Evolutionary conservation across 2,888 invertebrate genomes (phyloP).

Genomic region (Gasteruption jaculator): DNA sequence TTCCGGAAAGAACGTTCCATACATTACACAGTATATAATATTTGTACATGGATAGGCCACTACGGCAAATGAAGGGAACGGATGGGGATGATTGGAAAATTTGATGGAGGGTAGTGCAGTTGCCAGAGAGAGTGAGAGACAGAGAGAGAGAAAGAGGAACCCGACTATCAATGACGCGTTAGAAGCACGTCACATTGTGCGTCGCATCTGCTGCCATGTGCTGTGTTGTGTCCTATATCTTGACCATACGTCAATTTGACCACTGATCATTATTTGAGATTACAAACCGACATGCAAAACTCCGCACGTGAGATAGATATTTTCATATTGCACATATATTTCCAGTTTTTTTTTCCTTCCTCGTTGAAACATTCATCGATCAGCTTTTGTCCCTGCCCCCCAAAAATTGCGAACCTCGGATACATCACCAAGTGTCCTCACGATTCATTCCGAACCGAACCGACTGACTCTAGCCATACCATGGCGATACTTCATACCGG

Average conservation of each 20-base stretch:
- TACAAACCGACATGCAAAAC: constrained; percentile 33
- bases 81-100: constrained; percentile 48
- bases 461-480: too few relatives aligned
- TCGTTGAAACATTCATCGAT: too few relatives aligned
- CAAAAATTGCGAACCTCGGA: too few relatives aligned
- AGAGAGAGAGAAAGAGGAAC: constrained; percentile 21
- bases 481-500: too few relatives aligned
- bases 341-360: too few relatives aligned
- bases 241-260: constrained; percentile 44
- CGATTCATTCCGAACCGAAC: too few relatives aligned
- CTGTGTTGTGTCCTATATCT: constrained; percentile 41
- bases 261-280: constrained; percentile 44
- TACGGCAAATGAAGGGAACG: constrained; percentile 43
- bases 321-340: too few relatives aligned
- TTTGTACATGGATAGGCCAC: too few relatives aligned
- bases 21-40: too few relatives aligned
- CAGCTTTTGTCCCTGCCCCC: too few relatives aligned
- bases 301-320: constrained; percentile 28
- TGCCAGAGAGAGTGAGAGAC: constrained; percentile 12
- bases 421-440: too few relatives aligned
- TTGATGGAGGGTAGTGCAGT: constrained; percentile 44
- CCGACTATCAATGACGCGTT: constrained; percentile 43
- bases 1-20: constrained; percentile 23
- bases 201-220: constrained; percentile 43
- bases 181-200: constrained; percentile 36